phyloP scores from a whole-genome alignment of 2,797 vertebrate genomes.

The Diplodus puntazzo region DNA sequence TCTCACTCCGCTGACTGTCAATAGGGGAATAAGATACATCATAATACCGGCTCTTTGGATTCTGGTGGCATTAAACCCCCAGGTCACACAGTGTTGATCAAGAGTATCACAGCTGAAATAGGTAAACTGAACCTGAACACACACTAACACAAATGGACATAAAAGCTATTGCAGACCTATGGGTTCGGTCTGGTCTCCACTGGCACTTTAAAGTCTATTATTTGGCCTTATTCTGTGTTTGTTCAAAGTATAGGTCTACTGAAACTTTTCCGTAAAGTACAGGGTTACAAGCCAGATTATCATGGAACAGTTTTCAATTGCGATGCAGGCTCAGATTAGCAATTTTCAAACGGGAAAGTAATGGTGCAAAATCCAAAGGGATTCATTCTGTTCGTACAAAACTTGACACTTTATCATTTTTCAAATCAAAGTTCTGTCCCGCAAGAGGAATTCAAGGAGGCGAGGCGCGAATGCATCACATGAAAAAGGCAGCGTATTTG shows the following conservation, averaged over 20 bases:
- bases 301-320: conserved; percentile 59
- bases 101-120: conserved; percentile 64
- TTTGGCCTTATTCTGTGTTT: conserved; percentile 72
- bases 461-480: conserved; percentile 72
- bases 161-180: conserved; percentile 62
- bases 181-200: conserved; percentile 44
- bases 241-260: conserved; percentile 74
- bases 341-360: conserved; percentile 66
- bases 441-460: conserved; percentile 66
- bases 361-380: conserved; percentile 31
- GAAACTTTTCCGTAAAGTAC: conserved; percentile 67
- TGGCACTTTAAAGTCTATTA: conserved; percentile 69
- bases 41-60: conserved; percentile 57
- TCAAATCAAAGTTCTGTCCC: conserved; percentile 72
- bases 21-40: conserved; percentile 41
- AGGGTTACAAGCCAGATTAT: conserved; percentile 61
- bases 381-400: conserved; percentile 55
- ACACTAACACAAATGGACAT: conserved; percentile 63
- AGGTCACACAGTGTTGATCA: conserved; percentile 70
- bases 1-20: conserved; percentile 65
- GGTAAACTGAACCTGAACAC: conserved; percentile 63
- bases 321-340: conserved; percentile 60
- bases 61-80: conserved; percentile 72
- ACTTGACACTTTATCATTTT: conserved; percentile 70
- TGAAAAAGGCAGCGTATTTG: conserved; percentile 70